A percentile compares a stretch with the other conserved stretches of the same genome.
phyloP scores from a whole-genome alignment of 1,140 invertebrate genomes.

The Tachypleus tridentatus region DNA sequence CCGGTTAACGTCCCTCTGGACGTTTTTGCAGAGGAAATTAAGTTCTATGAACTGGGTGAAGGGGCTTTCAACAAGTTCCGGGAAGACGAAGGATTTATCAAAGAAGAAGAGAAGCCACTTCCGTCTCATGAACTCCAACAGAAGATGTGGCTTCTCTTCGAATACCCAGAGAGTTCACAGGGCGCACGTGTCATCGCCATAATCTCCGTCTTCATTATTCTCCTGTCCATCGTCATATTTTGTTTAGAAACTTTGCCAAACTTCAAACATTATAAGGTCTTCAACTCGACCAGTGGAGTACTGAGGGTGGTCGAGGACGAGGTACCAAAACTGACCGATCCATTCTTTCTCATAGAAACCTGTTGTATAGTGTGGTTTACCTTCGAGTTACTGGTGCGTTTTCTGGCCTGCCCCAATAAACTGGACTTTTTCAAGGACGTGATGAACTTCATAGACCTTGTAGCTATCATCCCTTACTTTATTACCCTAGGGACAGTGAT shows the following conservation, averaged over 20 bases:
- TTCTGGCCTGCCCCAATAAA: slow-evolving; percentile 95
- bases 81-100: slow-evolving; percentile 35
- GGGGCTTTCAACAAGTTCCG: slow-evolving; percentile 95
- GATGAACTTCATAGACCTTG: slow-evolving; percentile 99
- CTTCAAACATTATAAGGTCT: slow-evolving; percentile 97
- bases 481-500: slow-evolving; percentile 96
- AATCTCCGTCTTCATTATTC: slow-evolving; percentile 97
- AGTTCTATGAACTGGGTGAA: slow-evolving; percentile 97
- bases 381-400: slow-evolving; percentile 94
- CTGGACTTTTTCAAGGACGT: slow-evolving; percentile 97
- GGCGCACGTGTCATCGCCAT: slow-evolving; percentile 96
- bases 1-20: slow-evolving; percentile 97
- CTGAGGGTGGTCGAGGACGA: slow-evolving; percentile 90
- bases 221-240: slow-evolving; percentile 98
- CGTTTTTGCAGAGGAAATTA: slow-evolving; percentile 96
- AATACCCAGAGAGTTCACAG: slow-evolving; percentile 98
- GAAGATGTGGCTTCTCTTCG: slow-evolving; percentile 90
- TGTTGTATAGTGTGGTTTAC: slow-evolving; percentile 98
- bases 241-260: slow-evolving; percentile 98
- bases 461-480: slow-evolving; percentile 99
- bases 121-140: slow-evolving; percentile 92
- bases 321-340: slow-evolving; percentile 89
- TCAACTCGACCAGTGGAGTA: slow-evolving; percentile 85
- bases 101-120: slow-evolving; percentile 85
- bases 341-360: slow-evolving; percentile 96